Percentiles rank a stretch among this genome's conserved stretches.
phyloP scores from a whole-genome alignment of 2,113 vertebrate species.

The Trinectes maculatus region DNA sequence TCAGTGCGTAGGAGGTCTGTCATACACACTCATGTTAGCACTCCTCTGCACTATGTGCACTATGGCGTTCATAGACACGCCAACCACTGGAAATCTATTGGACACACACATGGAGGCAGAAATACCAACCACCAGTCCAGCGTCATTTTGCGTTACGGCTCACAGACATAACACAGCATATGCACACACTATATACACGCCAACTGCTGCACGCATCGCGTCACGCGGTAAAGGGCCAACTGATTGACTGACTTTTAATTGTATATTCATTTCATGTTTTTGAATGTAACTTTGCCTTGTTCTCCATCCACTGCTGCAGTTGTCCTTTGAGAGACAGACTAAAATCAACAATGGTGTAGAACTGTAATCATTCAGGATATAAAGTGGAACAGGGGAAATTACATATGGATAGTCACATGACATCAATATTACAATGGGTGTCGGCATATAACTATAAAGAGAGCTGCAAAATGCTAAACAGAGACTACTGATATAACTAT shows the following conservation, averaged over 20 bases:
- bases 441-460: no score
- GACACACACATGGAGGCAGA: slow-evolving; percentile 11
- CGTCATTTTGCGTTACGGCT: slow-evolving; percentile 32
- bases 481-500: neutral
- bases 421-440: neutral
- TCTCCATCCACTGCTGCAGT: neutral
- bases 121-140: neutral
- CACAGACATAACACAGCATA: neutral
- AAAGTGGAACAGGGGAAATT: neutral
- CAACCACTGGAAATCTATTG: slow-evolving; percentile 5
- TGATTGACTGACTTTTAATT: no score
- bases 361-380: neutral
- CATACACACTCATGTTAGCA: slow-evolving; percentile 60
- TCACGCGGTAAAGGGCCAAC: no score
- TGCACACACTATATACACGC: no score
- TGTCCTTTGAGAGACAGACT: neutral
- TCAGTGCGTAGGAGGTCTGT: slow-evolving; percentile 61
- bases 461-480: no score
- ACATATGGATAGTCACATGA: neutral
- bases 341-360: no score
- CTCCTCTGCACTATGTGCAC: slow-evolving; percentile 39
- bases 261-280: no score
- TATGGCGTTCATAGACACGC: slow-evolving; percentile 3
- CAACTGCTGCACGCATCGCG: no score
- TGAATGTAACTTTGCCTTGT: no score